These are phyloP conservation scores for Sarcophaga carnaria DNA, from an alignment of 2,888 invertebrate species.

Conservation along the genomic window DNA sequence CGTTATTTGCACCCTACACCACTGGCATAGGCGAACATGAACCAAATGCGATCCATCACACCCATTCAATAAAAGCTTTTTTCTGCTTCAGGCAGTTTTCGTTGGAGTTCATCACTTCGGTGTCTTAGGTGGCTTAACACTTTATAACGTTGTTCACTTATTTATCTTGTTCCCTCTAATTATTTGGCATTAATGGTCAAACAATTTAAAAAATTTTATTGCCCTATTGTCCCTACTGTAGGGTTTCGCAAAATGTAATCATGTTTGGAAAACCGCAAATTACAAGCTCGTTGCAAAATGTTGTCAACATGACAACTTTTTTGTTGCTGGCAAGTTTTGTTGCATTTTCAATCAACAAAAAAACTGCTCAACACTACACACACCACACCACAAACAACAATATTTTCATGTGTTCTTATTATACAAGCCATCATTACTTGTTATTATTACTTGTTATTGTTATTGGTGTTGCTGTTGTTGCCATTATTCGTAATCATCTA, in stretches of 20 bases:
- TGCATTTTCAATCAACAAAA: neutral
- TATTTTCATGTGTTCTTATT: constrained; percentile 1
- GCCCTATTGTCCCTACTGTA: neutral
- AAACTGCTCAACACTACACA: neutral
- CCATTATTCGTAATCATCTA: constrained; percentile 35
- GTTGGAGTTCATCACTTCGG: too few relatives aligned
- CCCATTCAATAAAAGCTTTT: too few relatives aligned
- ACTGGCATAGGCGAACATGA: neutral
- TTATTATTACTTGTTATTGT: constrained; percentile 25
- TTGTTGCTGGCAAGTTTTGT: neutral
- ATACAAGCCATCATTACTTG: constrained; percentile 12
- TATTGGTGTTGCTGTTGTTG: neutral
- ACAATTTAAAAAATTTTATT: too few relatives aligned
- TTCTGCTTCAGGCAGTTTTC: too few relatives aligned
- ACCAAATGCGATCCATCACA: neutral
- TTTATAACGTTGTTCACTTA: too few relatives aligned
- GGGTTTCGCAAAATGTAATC: constrained; percentile 44
- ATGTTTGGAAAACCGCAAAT: constrained; percentile 69
- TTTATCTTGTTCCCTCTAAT: too few relatives aligned
- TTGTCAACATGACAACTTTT: constrained; percentile 61
- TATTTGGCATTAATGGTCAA: too few relatives aligned
- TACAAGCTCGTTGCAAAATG: constrained; percentile 64
- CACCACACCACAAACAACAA: neutral
- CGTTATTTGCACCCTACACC: neutral
- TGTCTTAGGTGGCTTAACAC: too few relatives aligned